Base-by-base conservation (phyloP, 1,140 invertebrate genomes). In the Subanguina moxae region DNA sequence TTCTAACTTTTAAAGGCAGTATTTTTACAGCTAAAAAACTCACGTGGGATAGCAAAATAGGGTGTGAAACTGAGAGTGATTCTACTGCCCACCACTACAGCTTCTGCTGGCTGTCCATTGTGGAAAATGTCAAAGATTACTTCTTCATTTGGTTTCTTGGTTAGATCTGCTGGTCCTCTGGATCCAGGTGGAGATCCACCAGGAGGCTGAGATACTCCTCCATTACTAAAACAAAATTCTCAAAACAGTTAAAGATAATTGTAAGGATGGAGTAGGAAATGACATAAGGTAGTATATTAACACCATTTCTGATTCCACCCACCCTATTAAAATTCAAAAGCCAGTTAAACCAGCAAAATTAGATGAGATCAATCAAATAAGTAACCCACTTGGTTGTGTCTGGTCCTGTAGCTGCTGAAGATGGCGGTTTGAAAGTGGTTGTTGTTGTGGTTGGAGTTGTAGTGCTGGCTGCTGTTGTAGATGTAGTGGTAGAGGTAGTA, bases 1-100 rank as follows among this genome's bases (percentile, higher is more conserved):
- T 74, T 38, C 8, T 58, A 21, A 3, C 58, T n/a, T 21, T 61
- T 61, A 25, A 61, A 61, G 27, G 3, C 19, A 61, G n/a, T n/a
- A n/a, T n/a, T 61, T 61, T n/a, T 32, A 61, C 5, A 61, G 13
- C 28, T 61, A 25, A 61, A 25, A 61, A 19, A 63, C 72, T 74
- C 64, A 81, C 79, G 80, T 46, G 81, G 76, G 62, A 83, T 82
- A 7, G 80, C 74, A 58, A 70, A 83, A 59, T 80, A 82, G 11
- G 80, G 81, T 30, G 76, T 83, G 66, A 82, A 82, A 46, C 71
- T 71, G 1, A 82, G 63, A 7, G 79, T 82, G 38, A 82, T 82
- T 30, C 78, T 62, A 42, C 75, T 78, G 21, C 80, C 80, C 23
- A 83, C 80, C 23, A 82, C 80, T 15, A 82, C 80, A 19, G 80